phyloP scores from a whole-genome alignment of 2,888 invertebrate species.

The Aquatica leii region DNA sequence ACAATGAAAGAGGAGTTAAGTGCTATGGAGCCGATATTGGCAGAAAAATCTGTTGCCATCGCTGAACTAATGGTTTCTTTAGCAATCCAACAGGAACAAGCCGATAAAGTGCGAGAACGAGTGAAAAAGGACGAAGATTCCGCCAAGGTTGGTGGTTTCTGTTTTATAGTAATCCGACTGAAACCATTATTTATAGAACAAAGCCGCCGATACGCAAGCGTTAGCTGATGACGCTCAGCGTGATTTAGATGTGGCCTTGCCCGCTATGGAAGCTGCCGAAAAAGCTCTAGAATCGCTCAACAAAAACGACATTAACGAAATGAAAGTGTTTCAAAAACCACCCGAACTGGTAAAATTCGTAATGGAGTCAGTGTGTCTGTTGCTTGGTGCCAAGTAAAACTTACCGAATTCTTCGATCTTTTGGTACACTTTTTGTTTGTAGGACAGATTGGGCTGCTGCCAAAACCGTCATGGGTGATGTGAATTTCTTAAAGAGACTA shows the following conservation, averaged over 20 bases:
- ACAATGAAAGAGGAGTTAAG: constrained; percentile 86
- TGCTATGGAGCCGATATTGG: constrained; percentile 81
- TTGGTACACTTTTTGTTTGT: too few relatives aligned
- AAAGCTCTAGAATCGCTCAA: constrained; percentile 85
- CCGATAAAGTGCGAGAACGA: constrained; percentile 80
- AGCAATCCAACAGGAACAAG: constrained; percentile 80
- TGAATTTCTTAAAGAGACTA: constrained; percentile 82
- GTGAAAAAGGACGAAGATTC: constrained; percentile 85
- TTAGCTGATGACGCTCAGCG: constrained; percentile 86
- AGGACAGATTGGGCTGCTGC: constrained; percentile 90
- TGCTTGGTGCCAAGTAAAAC: constrained; percentile 80
- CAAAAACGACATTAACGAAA: constrained; percentile 89
- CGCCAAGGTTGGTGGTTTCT: constrained; percentile 71
- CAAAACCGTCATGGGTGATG: constrained; percentile 81
- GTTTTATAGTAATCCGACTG: not conserved
- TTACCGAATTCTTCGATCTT: constrained; percentile 11
- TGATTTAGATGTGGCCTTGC: constrained; percentile 86
- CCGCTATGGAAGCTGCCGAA: constrained; percentile 84
- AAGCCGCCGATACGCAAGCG: constrained; percentile 83
- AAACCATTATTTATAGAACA: constrained; percentile 67
- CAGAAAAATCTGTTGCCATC: constrained; percentile 79
- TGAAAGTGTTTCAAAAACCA: constrained; percentile 88
- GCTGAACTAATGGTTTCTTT: constrained; percentile 77
- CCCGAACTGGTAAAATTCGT: constrained; percentile 87
- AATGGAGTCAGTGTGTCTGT: constrained; percentile 90